Conservation (phyloP, 2,888 invertebrate species). For the Plagiodera versicolora region DNA sequence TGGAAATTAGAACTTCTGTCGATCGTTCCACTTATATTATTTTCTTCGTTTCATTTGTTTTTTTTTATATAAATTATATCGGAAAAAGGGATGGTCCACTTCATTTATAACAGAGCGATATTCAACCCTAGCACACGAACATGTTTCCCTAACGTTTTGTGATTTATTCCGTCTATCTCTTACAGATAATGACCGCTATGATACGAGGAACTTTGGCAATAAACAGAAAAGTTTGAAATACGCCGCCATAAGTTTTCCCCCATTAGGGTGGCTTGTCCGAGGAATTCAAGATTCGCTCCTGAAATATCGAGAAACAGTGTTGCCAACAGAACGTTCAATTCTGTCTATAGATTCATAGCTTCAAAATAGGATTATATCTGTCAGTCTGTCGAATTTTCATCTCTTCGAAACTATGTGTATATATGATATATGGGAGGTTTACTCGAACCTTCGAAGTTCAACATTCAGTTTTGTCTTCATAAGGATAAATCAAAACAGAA, state of each 20-base stretch:
- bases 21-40: no score
- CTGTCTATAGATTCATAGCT: no score
- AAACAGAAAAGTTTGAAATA: conserved; percentile 1
- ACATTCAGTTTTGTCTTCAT: no score
- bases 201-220: background rate
- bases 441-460: no score
- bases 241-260: background rate
- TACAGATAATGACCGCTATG: background rate
- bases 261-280: background rate
- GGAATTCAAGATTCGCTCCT: background rate
- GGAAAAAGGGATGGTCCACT: background rate
- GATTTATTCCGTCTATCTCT: background rate
- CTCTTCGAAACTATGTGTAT: no score
- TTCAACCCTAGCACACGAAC: background rate
- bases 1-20: no score
- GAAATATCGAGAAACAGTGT: background rate
- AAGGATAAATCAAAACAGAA: no score
- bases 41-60: background rate
- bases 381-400: no score
- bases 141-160: background rate
- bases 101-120: background rate
- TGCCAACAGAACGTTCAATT: background rate
- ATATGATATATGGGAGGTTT: no score
- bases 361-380: no score
- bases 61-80: background rate